These are phyloP conservation scores for Dreissena polymorpha DNA, from an alignment of 1,140 invertebrate genomes.

Conservation along the genomic window DNA sequence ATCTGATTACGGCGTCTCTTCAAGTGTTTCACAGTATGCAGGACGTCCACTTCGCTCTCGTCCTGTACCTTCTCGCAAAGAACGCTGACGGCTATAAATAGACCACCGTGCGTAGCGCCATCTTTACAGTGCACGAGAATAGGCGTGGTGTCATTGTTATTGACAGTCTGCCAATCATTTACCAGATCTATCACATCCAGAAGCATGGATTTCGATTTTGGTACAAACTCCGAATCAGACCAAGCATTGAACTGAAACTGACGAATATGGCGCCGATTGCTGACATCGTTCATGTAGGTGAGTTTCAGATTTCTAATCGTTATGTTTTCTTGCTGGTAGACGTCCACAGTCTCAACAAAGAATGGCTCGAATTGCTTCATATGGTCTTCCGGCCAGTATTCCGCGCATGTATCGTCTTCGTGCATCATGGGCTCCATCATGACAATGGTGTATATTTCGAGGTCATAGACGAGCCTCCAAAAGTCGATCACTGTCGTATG, in stretches of 20 bases:
- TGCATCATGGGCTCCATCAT: conserved; percentile 74
- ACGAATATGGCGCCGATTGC: conserved; percentile 61
- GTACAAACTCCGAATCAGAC: conserved; percentile 70
- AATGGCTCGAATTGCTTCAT: conserved; percentile 73
- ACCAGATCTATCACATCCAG: conserved; percentile 73
- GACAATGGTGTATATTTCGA: conserved; percentile 73
- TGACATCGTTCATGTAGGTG: conserved; percentile 60
- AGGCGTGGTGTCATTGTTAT: conserved; percentile 62
- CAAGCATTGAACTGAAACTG: conserved; percentile 77
- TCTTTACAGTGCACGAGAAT: conserved; percentile 76
- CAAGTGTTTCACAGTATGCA: conserved; percentile 75
- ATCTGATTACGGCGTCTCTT: conserved; percentile 73
- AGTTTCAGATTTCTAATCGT: conserved; percentile 70
- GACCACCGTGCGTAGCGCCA: conserved; percentile 76
- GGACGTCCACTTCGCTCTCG: conserved; percentile 76
- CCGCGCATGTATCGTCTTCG: conserved; percentile 73
- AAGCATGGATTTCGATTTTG: conserved; percentile 72
- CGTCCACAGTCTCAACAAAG: conserved; percentile 69
- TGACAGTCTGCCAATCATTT: conserved; percentile 67
- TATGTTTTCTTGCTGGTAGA: conserved; percentile 72
- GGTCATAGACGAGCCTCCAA: conserved; percentile 78
- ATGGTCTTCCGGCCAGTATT: conserved; percentile 74
- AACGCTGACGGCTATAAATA: conserved; percentile 69
- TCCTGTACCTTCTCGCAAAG: conserved; percentile 71
- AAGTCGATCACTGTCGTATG: conserved; percentile 77